Percentiles rank a stretch among this genome's conserved stretches.
Conservation (phyloP, 2,113 vertebrate genomes). For the Etia nguti region DNA sequence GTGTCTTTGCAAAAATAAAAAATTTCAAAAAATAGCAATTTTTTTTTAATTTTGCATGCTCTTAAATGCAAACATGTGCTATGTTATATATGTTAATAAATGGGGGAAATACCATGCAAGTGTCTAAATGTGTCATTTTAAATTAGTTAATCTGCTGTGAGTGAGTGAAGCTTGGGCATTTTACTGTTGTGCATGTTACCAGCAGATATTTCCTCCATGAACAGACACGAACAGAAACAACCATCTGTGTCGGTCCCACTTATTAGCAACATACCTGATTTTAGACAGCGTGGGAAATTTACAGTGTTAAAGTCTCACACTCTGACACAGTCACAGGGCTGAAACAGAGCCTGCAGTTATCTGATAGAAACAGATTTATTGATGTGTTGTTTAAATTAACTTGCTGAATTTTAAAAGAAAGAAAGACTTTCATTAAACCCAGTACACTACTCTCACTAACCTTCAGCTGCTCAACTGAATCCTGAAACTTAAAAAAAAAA, state of each 20-base stretch:
- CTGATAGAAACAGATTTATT: not conserved
- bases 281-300: slow-evolving; percentile 20
- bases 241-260: not conserved
- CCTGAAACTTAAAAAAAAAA: not conserved
- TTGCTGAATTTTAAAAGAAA: not conserved
- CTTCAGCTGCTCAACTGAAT: not conserved
- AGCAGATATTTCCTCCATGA: not conserved
- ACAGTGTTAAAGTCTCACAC: not conserved
- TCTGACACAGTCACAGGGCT: not conserved
- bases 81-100: not conserved
- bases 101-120: not conserved
- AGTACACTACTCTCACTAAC: not conserved
- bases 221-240: not conserved
- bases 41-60: not conserved
- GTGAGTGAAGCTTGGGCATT: not conserved
- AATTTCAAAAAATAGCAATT: not conserved
- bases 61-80: not conserved
- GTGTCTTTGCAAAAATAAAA: not conserved
- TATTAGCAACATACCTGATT: slow-evolving; percentile 1
- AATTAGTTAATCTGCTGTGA: not conserved
- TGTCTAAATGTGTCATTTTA: not conserved
- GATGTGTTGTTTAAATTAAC: not conserved
- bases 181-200: not conserved
- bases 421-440: not conserved
- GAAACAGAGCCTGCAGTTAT: not conserved